These are phyloP conservation scores for Syngnathoides biaculeatus DNA, from an alignment of 2,113 vertebrate species.

Conservation along the genomic window DNA sequence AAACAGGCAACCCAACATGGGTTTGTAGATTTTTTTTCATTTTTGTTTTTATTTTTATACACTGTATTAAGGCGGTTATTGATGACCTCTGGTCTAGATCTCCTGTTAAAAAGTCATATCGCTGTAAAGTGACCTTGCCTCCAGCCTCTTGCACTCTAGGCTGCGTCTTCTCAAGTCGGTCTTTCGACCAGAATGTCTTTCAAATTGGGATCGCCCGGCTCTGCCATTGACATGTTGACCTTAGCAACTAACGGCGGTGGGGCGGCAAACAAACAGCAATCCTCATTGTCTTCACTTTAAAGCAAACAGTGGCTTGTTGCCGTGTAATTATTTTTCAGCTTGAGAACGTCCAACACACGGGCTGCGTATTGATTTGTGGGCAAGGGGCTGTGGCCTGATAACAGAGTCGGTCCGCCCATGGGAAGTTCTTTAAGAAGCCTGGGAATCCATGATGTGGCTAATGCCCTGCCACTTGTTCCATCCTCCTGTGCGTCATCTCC, in stretches of 20 bases:
- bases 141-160: constrained; percentile 13
- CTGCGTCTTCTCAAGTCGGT: constrained; percentile 21
- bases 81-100: constrained; percentile 9
- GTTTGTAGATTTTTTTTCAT: background rate
- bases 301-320: constrained; percentile 60
- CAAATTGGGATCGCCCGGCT: constrained; percentile 41
- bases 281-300: constrained; percentile 47
- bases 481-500: constrained; percentile 12
- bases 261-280: constrained; percentile 42
- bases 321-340: constrained; percentile 75
- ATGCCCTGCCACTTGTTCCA: constrained; percentile 69
- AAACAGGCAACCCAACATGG: background rate
- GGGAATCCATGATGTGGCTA: constrained; percentile 74
- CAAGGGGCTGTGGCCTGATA: constrained; percentile 67
- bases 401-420: constrained; percentile 54
- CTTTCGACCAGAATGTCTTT: constrained; percentile 50
- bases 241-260: constrained; percentile 34
- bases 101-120: constrained; percentile 20
- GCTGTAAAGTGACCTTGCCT: constrained; percentile 28
- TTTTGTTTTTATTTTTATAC: too few relatives aligned
- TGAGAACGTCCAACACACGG: constrained; percentile 62
- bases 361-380: constrained; percentile 64
- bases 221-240: constrained; percentile 60
- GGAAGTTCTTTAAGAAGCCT: constrained; percentile 61
- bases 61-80: background rate